Evolutionary conservation across 2,113 vertebrate species (phyloP).

Genomic region (Hylia prasina): DNA sequence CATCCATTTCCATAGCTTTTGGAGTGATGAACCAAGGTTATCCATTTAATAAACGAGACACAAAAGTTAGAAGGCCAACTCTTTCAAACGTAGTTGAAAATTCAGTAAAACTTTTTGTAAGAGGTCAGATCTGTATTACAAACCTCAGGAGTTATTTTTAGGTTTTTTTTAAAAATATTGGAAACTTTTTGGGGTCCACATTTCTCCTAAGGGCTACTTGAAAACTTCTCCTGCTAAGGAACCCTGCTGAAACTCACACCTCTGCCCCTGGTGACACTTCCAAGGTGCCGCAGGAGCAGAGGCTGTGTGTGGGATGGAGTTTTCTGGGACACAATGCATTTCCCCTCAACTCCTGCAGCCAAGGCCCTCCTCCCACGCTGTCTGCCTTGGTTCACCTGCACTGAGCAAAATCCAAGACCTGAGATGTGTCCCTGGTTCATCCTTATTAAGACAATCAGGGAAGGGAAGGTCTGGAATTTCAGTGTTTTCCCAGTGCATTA

Average conservation of each 20-base stretch:
- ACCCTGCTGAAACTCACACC: background rate
- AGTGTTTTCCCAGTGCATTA: background rate
- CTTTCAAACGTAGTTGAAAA: background rate
- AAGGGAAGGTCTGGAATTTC: background rate
- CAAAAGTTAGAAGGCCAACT: background rate
- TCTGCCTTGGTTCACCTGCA: background rate
- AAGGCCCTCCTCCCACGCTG: background rate
- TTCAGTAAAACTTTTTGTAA: background rate
- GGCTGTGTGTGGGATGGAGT: accelerated
- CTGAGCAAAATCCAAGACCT: background rate
- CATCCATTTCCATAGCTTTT: background rate
- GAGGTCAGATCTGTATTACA: background rate
- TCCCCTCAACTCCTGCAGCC: background rate
- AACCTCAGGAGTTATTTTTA: background rate
- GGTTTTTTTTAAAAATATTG: background rate
- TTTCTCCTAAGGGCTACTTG: background rate
- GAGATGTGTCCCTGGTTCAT: background rate
- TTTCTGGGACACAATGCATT: accelerated
- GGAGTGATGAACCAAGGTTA: background rate
- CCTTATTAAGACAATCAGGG: background rate
- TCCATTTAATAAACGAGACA: background rate
- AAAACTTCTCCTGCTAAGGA: background rate
- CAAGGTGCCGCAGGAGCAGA: accelerated
- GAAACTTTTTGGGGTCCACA: accelerated
- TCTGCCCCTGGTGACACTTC: background rate